Evolutionary conservation across 2,888 invertebrate genomes (phyloP).

Genomic region (Erynnis tages): DNA sequence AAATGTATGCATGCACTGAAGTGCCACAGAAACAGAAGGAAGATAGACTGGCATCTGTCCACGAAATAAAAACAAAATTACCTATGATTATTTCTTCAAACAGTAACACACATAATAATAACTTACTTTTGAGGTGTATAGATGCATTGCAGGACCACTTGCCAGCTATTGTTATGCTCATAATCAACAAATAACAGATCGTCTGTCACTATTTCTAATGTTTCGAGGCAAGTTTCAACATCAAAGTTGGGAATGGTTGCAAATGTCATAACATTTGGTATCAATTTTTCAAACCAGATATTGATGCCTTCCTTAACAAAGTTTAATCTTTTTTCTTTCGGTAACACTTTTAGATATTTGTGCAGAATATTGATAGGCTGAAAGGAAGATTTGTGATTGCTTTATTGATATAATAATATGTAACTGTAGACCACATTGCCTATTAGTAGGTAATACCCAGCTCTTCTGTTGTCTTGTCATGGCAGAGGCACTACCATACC

Average conservation of each 20-base stretch:
- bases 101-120: slow-evolving; percentile 14
- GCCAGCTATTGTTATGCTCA: slow-evolving; percentile 61
- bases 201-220: slow-evolving; percentile 66
- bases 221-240: slow-evolving; percentile 39
- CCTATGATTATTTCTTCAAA: too few species aligned
- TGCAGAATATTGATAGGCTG: slow-evolving; percentile 62
- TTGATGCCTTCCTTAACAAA: slow-evolving; percentile 62
- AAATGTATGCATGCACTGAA: too few species aligned
- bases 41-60: too few species aligned
- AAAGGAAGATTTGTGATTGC: too few species aligned
- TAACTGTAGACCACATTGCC: too few species aligned
- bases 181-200: slow-evolving; percentile 62
- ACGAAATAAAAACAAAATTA: too few species aligned
- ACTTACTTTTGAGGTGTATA: slow-evolving; percentile 59
- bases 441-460: too few species aligned
- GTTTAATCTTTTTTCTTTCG: slow-evolving; percentile 49
- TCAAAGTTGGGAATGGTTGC: slow-evolving; percentile 18
- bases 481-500: too few species aligned
- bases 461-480: too few species aligned
- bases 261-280: slow-evolving; percentile 62
- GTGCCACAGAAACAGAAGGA: too few species aligned
- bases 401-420: too few species aligned
- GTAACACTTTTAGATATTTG: slow-evolving; percentile 53
- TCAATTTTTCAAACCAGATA: slow-evolving; percentile 72
- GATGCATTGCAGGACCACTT: slow-evolving; percentile 55